Base-by-base conservation (phyloP, 2,113 vertebrate species). In the Anoura caudifer region DNA sequence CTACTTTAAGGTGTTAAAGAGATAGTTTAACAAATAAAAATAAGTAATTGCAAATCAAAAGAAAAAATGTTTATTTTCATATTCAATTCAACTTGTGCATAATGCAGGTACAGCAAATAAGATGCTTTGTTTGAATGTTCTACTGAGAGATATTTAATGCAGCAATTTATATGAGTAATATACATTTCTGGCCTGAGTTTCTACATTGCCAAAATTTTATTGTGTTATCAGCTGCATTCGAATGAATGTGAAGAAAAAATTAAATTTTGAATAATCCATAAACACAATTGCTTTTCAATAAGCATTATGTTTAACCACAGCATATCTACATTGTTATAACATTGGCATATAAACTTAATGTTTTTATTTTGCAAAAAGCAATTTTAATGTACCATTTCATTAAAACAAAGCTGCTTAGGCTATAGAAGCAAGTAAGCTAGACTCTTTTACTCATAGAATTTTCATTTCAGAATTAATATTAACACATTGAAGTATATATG, bases 241-340 rank as follows among this genome's bases (percentile, higher is more conserved):
- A 81, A 70, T 65, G 28, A 65, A 50, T 85, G 9, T 26, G 36
- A 15, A 28, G 28, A 8, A 54, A 77, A 83, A 72, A 73, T 84
- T 36, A 93, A 83, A 9, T 79, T 83, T 65, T 79, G 17, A 69
- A 12, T 52, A 97, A 89, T 59, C 20, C n/a, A 90, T 70, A 94
- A 90, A 90, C 38, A 87, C 36, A 75, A 87, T 41, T 92, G 31
- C 50, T 96, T 92, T 90, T 88, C 69, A 85, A 54, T 81, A 96
- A 95, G 54, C n/a, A 87, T 94, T 75, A 65, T 70, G 50, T 15
- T 92, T 95, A 96, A 73, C 26, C 22, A 89, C 4, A 56, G 3
- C 45, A 9, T 3, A 76, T 54, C 69, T 73, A 84, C 69, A 65
- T 94, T 87, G 11, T 19, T 90, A 61, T 87, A 95, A 65, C 56